Base-by-base conservation (phyloP, 2,888 invertebrate species). In the Nipponacmea schrenckii region DNA sequence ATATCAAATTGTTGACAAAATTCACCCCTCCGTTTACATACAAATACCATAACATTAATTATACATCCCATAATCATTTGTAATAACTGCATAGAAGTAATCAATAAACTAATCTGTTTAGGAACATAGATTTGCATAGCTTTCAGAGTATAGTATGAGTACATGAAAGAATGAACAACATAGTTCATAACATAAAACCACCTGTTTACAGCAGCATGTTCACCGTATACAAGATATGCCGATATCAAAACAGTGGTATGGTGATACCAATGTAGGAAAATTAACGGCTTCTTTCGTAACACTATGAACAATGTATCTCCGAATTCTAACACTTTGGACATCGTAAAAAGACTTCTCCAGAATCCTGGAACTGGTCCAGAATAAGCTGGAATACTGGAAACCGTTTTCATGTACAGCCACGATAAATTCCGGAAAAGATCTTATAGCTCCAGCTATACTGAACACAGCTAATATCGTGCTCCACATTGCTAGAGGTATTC, bases 271-370 rank as follows among this genome's bases (percentile, higher is more conserved):
- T 91, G 91, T 44, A 91, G 86, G 78, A 91, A 91, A 70, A 91
- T 90, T 10, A 91, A 84, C n/a, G 88, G 90, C 74, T 90, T 89
- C 76, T 91, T 91, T 26, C 91, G 81, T 15, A 90, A 80, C 20
- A 89, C 87, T 64, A 89, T 89, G 79, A 90, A 90, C 26, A 90
- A 75, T 0, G 90, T 90, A 77, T 90, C 90, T 0, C 90, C 97
- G 64, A 98, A 92, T 90, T 99, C 98, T 0, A 97, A 96, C 71
- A 97, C 92, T 90, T 99, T 99, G 77, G 97, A 97, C 79, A 98
- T 91, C 63, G 97, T 96, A 91, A 99, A 99, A 92, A 97, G 93
- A 93, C 94, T 96, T 79, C 97, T 95, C 98, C 98, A 99, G 90
- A 97, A 97, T 12, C 97, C 97, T 79, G 96, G 94, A 66, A 97